These are phyloP conservation scores for Tenthredo scrophulariae DNA, from an alignment of 2,888 invertebrate genomes.

Conservation along the genomic window DNA sequence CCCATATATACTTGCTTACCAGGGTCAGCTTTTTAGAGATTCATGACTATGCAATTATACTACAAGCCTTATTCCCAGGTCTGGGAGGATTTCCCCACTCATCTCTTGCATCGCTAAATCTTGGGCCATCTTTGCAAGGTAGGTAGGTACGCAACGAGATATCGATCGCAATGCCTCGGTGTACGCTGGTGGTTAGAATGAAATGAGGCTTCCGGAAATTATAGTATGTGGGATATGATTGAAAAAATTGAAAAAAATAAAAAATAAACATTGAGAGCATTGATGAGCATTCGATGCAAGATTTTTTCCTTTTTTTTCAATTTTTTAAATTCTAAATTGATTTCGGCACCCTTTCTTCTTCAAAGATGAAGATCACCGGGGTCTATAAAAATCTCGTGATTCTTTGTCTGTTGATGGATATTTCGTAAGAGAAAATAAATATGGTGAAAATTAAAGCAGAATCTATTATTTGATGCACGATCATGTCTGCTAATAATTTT, in stretches of 20 bases:
- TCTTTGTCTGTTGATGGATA: background rate
- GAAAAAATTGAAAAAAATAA: no score
- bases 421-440: background rate
- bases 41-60: background rate
- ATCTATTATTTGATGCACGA: background rate
- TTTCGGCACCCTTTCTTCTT: no score
- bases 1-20: background rate
- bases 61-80: background rate
- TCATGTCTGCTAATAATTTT: background rate
- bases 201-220: background rate
- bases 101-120: background rate
- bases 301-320: no score
- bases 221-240: background rate
- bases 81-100: background rate
- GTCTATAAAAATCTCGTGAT: background rate
- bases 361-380: no score
- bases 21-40: background rate
- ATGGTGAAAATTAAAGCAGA: background rate
- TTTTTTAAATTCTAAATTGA: no score
- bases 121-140: constrained; percentile 2
- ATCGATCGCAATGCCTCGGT: constrained; percentile 7
- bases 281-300: no score
- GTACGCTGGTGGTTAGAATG: background rate
- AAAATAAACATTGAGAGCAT: no score
- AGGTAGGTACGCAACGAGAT: constrained; percentile 23